These are phyloP conservation scores for Stenopsyche tienmushanensis DNA, from an alignment of 1,140 invertebrate genomes.

Conservation along the genomic window DNA sequence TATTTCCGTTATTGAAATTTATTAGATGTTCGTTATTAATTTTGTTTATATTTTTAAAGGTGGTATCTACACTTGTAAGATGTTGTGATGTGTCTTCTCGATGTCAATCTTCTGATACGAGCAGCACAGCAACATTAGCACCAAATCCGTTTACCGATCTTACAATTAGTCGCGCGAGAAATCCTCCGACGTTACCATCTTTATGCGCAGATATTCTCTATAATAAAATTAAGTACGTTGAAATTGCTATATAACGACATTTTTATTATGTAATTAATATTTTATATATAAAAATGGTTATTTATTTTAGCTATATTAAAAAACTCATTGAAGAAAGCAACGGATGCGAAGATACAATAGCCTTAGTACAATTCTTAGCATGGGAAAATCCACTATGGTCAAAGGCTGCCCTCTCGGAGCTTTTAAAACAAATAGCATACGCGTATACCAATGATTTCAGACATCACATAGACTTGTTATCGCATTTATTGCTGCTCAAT, in stretches of 20 bases:
- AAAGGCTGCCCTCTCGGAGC: conserved; percentile 80
- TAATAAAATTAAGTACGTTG: conserved; percentile 67
- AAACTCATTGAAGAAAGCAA: conserved; percentile 94
- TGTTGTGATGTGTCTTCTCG: conserved; percentile 89
- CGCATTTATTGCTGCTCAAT: conserved; percentile 85
- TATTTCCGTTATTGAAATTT: background rate
- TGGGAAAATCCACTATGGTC: conserved; percentile 97
- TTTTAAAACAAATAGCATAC: conserved; percentile 92
- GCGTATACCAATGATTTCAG: conserved; percentile 93
- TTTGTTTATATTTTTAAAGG: conserved; percentile 45
- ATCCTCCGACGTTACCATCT: conserved; percentile 74
- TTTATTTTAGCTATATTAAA: conserved; percentile 79
- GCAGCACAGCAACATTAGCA: conserved; percentile 60
- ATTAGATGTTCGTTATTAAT: background rate
- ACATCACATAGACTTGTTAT: conserved; percentile 86
- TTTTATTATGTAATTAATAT: conserved; percentile 10
- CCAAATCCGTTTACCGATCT: conserved; percentile 84
- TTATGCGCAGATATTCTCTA: conserved; percentile 81
- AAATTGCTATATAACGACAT: conserved; percentile 6
- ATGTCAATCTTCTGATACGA: conserved; percentile 69
- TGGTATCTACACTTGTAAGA: conserved; percentile 86
- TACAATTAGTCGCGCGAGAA: conserved; percentile 67
- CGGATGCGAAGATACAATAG: conserved; percentile 85
- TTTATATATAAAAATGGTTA: conserved; percentile 20
- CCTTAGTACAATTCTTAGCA: conserved; percentile 87